These are phyloP conservation scores for Melanocharis versteri DNA, from an alignment of 2,113 vertebrate species.

Conservation along the genomic window DNA sequence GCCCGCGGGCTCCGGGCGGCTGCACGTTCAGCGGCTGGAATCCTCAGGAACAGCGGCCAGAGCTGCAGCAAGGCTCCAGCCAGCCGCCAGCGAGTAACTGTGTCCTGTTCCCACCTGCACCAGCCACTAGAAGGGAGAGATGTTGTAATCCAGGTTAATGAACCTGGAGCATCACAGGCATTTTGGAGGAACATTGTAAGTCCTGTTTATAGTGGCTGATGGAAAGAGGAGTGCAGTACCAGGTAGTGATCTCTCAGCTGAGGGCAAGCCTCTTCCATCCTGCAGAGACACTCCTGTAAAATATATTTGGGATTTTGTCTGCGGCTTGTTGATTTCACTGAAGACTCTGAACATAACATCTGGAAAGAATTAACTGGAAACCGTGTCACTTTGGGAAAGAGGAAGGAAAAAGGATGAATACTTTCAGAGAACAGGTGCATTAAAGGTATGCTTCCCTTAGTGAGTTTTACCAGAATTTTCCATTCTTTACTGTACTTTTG, in stretches of 20 bases:
- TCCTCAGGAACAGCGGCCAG: background rate
- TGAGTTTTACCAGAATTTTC: background rate
- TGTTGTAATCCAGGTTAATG: background rate
- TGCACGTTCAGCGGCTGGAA: accelerated
- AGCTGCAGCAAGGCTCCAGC: background rate
- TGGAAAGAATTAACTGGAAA: background rate
- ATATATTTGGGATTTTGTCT: background rate
- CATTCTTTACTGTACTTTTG: background rate
- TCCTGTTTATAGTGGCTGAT: background rate
- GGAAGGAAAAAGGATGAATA: background rate
- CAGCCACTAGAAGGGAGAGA: background rate
- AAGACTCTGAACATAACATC: background rate
- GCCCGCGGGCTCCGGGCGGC: accelerated
- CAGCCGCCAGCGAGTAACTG: background rate
- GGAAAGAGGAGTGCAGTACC: background rate
- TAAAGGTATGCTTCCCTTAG: background rate
- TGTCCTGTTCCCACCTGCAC: background rate
- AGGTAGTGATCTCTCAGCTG: background rate
- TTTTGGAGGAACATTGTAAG: background rate
- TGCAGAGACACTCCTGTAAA: background rate
- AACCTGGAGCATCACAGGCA: background rate
- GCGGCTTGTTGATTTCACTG: background rate
- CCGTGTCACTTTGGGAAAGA: background rate
- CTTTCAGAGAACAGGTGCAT: background rate
- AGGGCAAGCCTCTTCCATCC: background rate